These are phyloP conservation scores for Spicauda simplicius DNA, from an alignment of 2,888 invertebrate genomes.

Conservation along the genomic window DNA sequence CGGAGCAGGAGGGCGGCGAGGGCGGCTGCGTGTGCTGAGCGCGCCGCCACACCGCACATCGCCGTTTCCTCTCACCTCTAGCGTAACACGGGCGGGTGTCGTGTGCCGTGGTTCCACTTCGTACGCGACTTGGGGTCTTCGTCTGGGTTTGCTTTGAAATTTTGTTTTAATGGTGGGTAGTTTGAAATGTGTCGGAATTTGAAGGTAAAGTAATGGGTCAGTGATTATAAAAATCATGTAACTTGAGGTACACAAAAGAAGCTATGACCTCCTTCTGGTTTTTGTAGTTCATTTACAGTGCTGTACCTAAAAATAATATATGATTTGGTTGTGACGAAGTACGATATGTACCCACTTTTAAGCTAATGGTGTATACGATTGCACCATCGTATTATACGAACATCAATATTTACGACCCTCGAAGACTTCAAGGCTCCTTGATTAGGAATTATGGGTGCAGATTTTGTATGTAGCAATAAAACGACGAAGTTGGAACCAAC, in stretches of 20 bases:
- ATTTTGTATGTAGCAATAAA: background rate
- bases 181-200: too few species aligned
- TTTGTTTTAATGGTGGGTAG: too few species aligned
- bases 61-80: constrained; percentile 36
- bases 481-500: constrained; percentile 5
- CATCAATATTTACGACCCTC: background rate
- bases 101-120: constrained; percentile 17
- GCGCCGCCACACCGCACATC: constrained; percentile 35
- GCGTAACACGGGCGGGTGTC: background rate
- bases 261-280: background rate
- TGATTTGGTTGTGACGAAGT: too few species aligned
- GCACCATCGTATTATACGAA: too few species aligned
- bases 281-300: background rate
- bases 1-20: constrained; percentile 91
- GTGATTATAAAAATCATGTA: background rate
- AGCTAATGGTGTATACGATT: too few species aligned
- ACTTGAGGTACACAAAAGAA: background rate
- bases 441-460: too few species aligned
- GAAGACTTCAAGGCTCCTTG: background rate
- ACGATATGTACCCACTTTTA: too few species aligned
- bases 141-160: background rate
- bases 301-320: too few species aligned
- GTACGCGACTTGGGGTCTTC: background rate
- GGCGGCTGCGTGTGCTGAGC: constrained; percentile 93
- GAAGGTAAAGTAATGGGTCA: background rate